Evolutionary conservation across 1,140 invertebrate genomes (phyloP), one percentile per base, ranked within the genome.

Genomic region (Ganaspis sp.): DNA sequence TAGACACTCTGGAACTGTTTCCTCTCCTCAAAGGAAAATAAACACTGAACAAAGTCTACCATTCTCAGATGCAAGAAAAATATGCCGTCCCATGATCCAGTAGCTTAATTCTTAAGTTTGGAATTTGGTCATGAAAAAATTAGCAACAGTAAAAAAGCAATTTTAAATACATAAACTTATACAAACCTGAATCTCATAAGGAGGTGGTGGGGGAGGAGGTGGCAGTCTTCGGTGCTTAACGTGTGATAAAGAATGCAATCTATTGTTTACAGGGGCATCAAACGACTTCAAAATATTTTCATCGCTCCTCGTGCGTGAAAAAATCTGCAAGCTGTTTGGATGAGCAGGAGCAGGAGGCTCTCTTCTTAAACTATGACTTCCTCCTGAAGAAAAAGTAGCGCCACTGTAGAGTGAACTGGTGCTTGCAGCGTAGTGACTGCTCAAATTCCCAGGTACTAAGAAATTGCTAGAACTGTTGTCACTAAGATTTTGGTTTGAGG

Each of bases 201-300:
- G 94, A 0, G 95, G 95, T 5, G 95, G 95, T 0, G 91, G 91
- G 2, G 95, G 95, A 8, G 95, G 95, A 0, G 95, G 94, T 1
- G 95, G 95, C 82, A 94, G 91, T 73, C 94, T 88, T 70, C 94
- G 91, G 54, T 94, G 93, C 84, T 94, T 93, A 3, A 93, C 85
- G 5, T 92, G 92, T 81, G 89, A 93, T 85, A 87, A 87, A 77
- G 85, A 87, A 34, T 87, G 87, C 38, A 89, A 80, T 29, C 86
- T 88, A n/a, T 70, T 87, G 15, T 86, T 73, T 23, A 82, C 79
- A 54, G 90, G 80, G 0, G 86, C 77, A 71, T 94, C 93, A 79
- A 92, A 93, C 72, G 92, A 92, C 78, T 95, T 95, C 75, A 96
- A 88, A 82, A 96, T 94, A 84, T 96, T 96, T 82, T 96, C 95